Percentiles rank a stretch among this genome's conserved stretches.
Conservation (phyloP, 2,113 vertebrate species). For the Sciurus niger region DNA sequence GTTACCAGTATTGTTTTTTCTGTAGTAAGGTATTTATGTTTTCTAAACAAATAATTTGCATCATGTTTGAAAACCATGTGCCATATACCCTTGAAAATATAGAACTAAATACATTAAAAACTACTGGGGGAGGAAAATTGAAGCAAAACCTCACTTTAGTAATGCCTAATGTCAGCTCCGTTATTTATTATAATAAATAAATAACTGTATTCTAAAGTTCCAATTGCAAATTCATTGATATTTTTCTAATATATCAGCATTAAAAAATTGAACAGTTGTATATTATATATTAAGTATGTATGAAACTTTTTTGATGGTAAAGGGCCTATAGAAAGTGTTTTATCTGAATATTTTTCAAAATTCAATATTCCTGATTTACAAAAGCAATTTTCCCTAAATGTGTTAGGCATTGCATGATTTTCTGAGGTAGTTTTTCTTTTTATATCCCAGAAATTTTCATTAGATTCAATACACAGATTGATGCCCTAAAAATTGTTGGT, state of each 20-base stretch:
- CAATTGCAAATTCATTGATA: background rate
- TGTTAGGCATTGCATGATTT: background rate
- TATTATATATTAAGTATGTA: background rate
- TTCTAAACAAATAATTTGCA: background rate
- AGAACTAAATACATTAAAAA: background rate
- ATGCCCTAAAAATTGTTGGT: constrained; percentile 14
- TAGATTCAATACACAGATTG: background rate
- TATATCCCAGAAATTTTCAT: background rate
- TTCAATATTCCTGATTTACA: background rate
- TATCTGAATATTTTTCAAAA: constrained; percentile 8
- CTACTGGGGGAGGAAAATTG: background rate
- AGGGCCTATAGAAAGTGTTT: background rate
- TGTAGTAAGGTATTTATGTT: background rate
- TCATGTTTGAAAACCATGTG: background rate
- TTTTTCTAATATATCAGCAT: background rate
- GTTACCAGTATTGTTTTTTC: background rate
- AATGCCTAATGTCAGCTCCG: background rate
- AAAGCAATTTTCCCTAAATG: background rate
- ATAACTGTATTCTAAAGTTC: background rate
- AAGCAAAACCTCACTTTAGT: background rate
- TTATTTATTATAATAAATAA: background rate
- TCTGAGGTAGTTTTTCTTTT: background rate
- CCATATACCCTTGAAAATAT: background rate
- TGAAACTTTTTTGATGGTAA: background rate
- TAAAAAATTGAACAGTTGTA: background rate